phyloP scores from a whole-genome alignment of 2,888 invertebrate species.

The Pachydiplax longipennis region DNA sequence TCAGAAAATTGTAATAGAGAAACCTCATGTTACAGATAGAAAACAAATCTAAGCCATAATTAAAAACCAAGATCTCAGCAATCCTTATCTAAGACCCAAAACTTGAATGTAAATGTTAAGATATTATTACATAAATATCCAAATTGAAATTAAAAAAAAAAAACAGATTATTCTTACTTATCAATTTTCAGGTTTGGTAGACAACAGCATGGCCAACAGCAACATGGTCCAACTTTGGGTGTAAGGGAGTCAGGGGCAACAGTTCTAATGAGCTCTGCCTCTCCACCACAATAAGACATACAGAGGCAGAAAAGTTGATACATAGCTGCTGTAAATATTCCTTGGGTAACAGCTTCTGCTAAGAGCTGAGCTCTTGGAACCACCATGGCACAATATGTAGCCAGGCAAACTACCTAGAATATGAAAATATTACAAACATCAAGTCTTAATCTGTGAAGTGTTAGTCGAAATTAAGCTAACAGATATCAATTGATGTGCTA shows the following conservation, averaged over 20 bases:
- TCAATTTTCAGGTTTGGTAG: conserved; percentile 62
- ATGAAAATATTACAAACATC: background rate
- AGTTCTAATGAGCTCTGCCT: conserved; percentile 66
- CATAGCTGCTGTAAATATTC: conserved; percentile 72
- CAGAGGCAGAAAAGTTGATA: conserved; percentile 74
- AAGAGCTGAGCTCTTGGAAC: conserved; percentile 72
- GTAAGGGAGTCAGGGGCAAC: conserved; percentile 67
- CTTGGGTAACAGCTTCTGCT: conserved; percentile 73
- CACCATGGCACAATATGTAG: conserved; percentile 66
- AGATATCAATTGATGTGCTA: no score
- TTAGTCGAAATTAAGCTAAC: no score
- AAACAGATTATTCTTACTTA: background rate
- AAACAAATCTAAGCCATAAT: no score
- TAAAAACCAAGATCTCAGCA: no score
- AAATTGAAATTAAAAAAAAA: background rate
- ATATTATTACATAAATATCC: no score
- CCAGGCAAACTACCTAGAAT: conserved; percentile 67
- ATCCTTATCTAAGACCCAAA: no score
- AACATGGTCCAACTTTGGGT: conserved; percentile 72
- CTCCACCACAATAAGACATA: conserved; percentile 71
- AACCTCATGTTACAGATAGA: no score
- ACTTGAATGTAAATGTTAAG: no score
- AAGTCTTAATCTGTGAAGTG: no score
- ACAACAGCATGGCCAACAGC: conserved; percentile 75
- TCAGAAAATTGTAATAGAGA: no score